Base-by-base conservation (phyloP, 2,113 vertebrate species). In the Salvelinus alpinus region DNA sequence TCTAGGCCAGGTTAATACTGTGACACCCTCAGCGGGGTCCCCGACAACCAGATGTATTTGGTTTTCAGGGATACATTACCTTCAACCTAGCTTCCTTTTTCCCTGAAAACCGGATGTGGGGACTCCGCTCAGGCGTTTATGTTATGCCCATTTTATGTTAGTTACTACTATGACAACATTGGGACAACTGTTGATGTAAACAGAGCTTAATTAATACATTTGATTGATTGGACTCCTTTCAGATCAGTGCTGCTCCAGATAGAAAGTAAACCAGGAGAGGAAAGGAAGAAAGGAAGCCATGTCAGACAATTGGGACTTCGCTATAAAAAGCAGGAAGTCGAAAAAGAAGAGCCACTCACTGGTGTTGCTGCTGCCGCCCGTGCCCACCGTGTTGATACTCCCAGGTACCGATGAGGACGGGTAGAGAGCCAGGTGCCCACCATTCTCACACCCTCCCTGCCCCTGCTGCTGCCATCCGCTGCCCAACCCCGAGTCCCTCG, bases 341-440 rank as follows among this genome's bases (percentile, higher is more conserved):
- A 51, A 2, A 54, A 48, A 72, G 71, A 29, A 22, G n/a, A 22
- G n/a, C 59, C 59, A 96, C 97, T 98, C 91, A 98, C 97, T 95
- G 77, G 95, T 94, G 92, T 94, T 96, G 83, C 93, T 81, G 64
- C 91, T 86, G 70, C 89, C 92, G 78, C 95, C 93, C 79, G 95
- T 98, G 92, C 98, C 97, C 2, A 99, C 95, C 0, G 97, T 96
- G 87, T 99, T 98, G 92, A 99, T 98, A 84, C 97, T 98, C 38
- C 96, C 83, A 20, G 97, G 96, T 91, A 99, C 95, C 4, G 98
- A 99, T 64, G 97, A 96, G 48, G 97, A 97, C 51, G 98, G 96
- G 91, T 99, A 98, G 77, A 99, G 96, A 59, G 92, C 92, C 82
- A 96, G 94, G 54, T 98, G 96, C 77, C 98, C 98, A 0, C 98